A percentile compares a stretch with the other conserved stretches of the same genome.
Evolutionary conservation across 2,888 invertebrate species (phyloP).

Genomic region (Dermolepida albohirtum): DNA sequence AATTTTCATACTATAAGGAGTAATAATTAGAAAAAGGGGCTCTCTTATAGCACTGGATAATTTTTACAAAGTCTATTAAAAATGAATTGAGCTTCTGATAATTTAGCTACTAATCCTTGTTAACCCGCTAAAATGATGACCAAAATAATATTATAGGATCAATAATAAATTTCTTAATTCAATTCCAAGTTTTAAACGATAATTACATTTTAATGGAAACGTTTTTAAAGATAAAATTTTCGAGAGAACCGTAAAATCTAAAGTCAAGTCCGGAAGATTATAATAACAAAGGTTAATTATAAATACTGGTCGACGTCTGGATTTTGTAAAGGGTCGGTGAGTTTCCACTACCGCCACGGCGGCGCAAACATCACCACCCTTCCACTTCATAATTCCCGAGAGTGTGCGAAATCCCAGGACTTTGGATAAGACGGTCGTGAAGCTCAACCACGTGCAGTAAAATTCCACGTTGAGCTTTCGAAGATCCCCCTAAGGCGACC

Average conservation of each 20-base stretch:
- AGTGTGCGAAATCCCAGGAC: slow-evolving; percentile 45
- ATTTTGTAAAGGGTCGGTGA: neutral
- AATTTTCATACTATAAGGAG: no score
- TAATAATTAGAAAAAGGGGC: no score
- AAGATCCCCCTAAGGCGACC: slow-evolving; percentile 39
- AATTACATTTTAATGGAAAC: no score
- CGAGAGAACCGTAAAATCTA: neutral
- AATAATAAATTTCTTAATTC: no score
- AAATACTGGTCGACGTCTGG: slow-evolving; percentile 7
- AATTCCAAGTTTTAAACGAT: no score
- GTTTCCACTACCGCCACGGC: neutral
- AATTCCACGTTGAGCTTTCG: slow-evolving; percentile 19
- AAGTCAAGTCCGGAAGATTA: slow-evolving; percentile 3
- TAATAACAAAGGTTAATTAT: slow-evolving; percentile 18
- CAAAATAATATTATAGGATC: no score
- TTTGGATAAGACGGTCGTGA: slow-evolving; percentile 51
- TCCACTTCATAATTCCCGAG: slow-evolving; percentile 39
- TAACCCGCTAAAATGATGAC: no score
- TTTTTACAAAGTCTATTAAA: no score
- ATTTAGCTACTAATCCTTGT: no score
- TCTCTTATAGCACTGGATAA: no score
- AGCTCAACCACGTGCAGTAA: slow-evolving; percentile 50
- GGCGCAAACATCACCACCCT: slow-evolving; percentile 1
- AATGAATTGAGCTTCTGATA: no score
- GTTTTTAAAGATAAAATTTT: no score